Conservation (phyloP, 1,140 invertebrate genomes). For the Oryzaephilus surinamensis region DNA sequence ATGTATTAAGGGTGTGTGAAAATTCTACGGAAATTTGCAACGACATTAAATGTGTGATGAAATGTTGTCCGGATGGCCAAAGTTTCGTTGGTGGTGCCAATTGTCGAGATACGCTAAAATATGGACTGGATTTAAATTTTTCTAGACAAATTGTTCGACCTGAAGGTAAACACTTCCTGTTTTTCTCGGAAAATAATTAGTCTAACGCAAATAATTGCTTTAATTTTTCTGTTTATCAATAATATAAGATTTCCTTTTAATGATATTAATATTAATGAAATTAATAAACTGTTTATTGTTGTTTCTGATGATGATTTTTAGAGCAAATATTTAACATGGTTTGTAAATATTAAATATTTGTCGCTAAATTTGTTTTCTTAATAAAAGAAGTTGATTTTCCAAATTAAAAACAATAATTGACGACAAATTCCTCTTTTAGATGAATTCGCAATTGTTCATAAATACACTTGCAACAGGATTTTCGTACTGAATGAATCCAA, state of each 20-base stretch:
- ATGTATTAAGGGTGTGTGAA: slow-evolving; percentile 15
- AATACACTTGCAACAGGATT: slow-evolving; percentile 5
- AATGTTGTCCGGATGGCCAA: slow-evolving; percentile 28
- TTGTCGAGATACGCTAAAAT: slow-evolving; percentile 18
- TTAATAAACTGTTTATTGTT: too few species aligned
- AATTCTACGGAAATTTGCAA: slow-evolving; percentile 15
- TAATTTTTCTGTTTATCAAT: not conserved
- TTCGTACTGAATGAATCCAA: slow-evolving; percentile 4
- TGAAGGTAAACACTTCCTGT: slow-evolving; percentile 15
- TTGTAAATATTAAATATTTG: too few species aligned
- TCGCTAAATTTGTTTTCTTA: too few species aligned
- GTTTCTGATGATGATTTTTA: too few species aligned
- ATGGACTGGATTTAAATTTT: slow-evolving; percentile 18
- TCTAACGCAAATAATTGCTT: too few species aligned
- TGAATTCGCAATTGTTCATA: slow-evolving; percentile 10
- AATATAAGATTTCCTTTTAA: not conserved
- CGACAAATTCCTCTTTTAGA: slow-evolving; percentile 13
- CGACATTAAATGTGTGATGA: slow-evolving; percentile 17
- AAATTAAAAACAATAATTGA: too few species aligned
- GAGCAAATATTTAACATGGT: too few species aligned
- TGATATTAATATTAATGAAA: too few species aligned
- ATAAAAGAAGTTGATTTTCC: too few species aligned
- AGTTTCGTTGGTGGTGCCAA: slow-evolving; percentile 19
- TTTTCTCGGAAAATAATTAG: not conserved
- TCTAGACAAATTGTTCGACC: slow-evolving; percentile 12